A percentile compares a stretch with the other conserved stretches of the same genome.
These are phyloP conservation scores for Vandiemenella viatica DNA, from an alignment of 2,888 invertebrate genomes.

Conservation along the genomic window DNA sequence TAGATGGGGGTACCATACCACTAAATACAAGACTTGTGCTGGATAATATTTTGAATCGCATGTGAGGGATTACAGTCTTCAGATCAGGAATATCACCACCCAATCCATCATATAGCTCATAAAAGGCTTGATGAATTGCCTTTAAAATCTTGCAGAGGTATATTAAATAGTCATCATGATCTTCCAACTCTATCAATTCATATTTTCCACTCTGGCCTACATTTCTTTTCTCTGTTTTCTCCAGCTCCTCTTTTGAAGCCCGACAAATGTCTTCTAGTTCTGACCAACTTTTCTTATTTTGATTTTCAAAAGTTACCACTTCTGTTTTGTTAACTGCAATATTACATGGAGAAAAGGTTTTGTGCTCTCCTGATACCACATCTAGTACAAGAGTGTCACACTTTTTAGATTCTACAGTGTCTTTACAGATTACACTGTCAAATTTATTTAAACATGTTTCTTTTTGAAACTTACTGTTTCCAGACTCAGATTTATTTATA, in stretches of 20 bases:
- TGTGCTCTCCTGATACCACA: too few relatives aligned
- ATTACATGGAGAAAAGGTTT: too few relatives aligned
- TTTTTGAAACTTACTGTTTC: too few relatives aligned
- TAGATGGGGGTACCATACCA: slow-evolving; percentile 82
- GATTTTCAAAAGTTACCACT: not conserved
- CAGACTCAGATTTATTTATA: too few relatives aligned
- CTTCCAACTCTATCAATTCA: slow-evolving; percentile 49
- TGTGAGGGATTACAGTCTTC: slow-evolving; percentile 69
- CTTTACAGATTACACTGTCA: too few relatives aligned
- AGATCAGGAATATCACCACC: slow-evolving; percentile 50
- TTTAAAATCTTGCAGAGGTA: slow-evolving; percentile 83
- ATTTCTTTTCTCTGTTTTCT: too few relatives aligned
- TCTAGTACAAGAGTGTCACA: too few relatives aligned
- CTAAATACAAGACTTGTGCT: slow-evolving; percentile 79
- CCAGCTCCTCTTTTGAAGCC: too few relatives aligned
- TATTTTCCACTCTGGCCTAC: slow-evolving; percentile 9
- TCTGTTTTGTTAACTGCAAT: too few relatives aligned
- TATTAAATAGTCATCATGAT: slow-evolving; percentile 81
- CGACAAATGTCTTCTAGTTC: too few relatives aligned
- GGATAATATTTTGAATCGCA: slow-evolving; percentile 62
- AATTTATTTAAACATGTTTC: too few relatives aligned
- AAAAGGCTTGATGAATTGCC: slow-evolving; percentile 73
- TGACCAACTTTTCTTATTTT: not conserved
- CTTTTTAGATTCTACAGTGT: too few relatives aligned
- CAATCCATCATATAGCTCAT: slow-evolving; percentile 47